Base-by-base conservation (phyloP, 2,797 vertebrate genomes). In the Todus mexicanus region DNA sequence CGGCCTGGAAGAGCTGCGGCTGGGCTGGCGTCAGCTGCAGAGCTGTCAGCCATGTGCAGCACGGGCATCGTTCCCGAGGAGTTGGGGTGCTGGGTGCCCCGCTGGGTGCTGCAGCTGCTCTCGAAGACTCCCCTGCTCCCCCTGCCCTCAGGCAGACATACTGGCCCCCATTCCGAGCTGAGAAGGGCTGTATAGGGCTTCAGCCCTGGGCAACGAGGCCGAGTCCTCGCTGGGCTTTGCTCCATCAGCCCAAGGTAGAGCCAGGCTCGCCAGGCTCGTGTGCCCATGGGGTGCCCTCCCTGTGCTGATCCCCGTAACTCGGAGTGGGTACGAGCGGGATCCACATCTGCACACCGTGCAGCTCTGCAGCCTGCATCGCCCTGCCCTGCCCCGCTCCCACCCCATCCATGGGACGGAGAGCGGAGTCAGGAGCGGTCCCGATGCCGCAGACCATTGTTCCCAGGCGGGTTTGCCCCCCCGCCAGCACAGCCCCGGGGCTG, bases 311-410 rank as follows among this genome's bases (percentile, higher is more conserved):
- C 22, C 13, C 4, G 5, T 60, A 33, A 35, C 19, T 19, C 12
- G 2, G 37, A 53, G 31, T 1, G 22, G 33, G 47, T 54, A 53
- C 3, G 2, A 60, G 37, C 2, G 0, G 22, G 50, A 75, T 29
- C 17, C 25, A 20, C 37, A 9, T 0, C 1, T 5, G 42, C 35
- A 60, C n/a, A 23, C 0, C 7, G 21, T 0, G 3, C 19, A 38
- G 64, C 47, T 29, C 63, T 25, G 26, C 82, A 51, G 23, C 15
- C 27, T 9, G 6, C 4, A 51, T 8, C 16, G 42, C n/a, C 19
- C 35, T 12, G 8, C 19, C 25, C 42, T 51, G 63, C 40, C 37
- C 27, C 5, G 1, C 9, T 54, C 45, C 33, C 33, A 45, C 54
- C 59, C 33, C 37, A 31, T 78, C 33, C 80, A 31, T 15, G 65